Evolutionary conservation across 1,140 invertebrate genomes (phyloP).

Genomic region (Drosophila cardini): DNA sequence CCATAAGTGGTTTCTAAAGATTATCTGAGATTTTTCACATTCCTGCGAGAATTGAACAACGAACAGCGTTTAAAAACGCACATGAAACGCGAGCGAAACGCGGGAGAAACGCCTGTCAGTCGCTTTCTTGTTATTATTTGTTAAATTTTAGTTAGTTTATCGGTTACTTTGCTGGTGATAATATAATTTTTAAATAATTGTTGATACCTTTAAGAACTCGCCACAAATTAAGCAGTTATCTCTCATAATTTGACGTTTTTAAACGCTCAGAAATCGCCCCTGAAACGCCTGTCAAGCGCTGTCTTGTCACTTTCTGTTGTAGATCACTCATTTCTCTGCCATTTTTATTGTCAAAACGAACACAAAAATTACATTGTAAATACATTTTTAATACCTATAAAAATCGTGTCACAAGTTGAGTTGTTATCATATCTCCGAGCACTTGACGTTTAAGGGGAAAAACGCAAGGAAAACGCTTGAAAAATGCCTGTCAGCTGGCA

Average conservation of each 20-base stretch:
- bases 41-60: conserved; percentile 17
- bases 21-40: background rate
- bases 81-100: conserved; percentile 7
- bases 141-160: background rate
- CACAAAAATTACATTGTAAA: too few species aligned
- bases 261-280: too few species aligned
- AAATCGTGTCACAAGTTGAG: background rate
- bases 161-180: background rate
- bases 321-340: too few species aligned
- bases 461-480: conserved; percentile 5
- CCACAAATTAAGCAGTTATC: too few species aligned
- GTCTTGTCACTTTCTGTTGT: too few species aligned
- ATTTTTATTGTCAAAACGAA: too few species aligned
- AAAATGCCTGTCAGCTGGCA: conserved; percentile 10
- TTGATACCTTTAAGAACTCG: too few species aligned
- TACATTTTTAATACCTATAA: too few species aligned
- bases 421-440: background rate
- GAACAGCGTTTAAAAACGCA: conserved; percentile 29
- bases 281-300: too few species aligned
- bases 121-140: background rate
- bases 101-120: background rate
- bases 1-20: conserved; percentile 31
- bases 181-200: too few species aligned
- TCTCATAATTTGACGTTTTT: too few species aligned
- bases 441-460: background rate